These are phyloP conservation scores for Streptopelia turtur DNA, from an alignment of 2,797 vertebrate species.

Conservation along the genomic window DNA sequence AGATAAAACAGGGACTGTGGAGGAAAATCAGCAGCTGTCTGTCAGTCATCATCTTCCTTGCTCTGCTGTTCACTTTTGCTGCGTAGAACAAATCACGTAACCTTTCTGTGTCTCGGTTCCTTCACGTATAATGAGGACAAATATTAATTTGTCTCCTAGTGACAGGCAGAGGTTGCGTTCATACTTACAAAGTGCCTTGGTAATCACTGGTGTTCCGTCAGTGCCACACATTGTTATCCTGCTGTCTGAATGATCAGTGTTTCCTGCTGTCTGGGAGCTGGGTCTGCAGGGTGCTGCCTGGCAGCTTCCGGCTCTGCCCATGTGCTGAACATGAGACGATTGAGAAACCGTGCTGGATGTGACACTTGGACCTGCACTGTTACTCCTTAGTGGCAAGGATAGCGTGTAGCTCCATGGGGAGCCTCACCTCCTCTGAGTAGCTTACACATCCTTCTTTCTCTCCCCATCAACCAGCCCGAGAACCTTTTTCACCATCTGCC, in stretches of 20 bases:
- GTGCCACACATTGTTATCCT: neutral
- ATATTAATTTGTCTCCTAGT: constrained; percentile 57
- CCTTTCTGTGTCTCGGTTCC: constrained; percentile 14
- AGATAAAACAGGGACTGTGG: neutral
- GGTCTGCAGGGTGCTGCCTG: neutral
- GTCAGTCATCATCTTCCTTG: neutral
- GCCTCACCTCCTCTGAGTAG: neutral
- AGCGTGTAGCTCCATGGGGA: rapidly evolving
- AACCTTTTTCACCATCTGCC: neutral
- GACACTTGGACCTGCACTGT: neutral
- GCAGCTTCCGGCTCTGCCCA: neutral
- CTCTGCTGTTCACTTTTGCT: neutral
- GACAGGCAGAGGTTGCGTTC: neutral
- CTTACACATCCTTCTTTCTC: neutral
- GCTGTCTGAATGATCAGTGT: neutral
- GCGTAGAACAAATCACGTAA: neutral
- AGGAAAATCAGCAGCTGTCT: neutral
- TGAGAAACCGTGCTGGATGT: neutral
- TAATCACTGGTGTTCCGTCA: neutral
- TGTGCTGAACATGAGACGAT: neutral
- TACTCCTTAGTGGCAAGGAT: neutral
- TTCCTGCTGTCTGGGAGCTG: neutral
- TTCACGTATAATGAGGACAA: constrained; percentile 14
- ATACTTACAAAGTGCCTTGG: neutral
- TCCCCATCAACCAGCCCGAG: neutral